Conservation (phyloP, 2,888 invertebrate species). For the Thymelicus acteon region DNA sequence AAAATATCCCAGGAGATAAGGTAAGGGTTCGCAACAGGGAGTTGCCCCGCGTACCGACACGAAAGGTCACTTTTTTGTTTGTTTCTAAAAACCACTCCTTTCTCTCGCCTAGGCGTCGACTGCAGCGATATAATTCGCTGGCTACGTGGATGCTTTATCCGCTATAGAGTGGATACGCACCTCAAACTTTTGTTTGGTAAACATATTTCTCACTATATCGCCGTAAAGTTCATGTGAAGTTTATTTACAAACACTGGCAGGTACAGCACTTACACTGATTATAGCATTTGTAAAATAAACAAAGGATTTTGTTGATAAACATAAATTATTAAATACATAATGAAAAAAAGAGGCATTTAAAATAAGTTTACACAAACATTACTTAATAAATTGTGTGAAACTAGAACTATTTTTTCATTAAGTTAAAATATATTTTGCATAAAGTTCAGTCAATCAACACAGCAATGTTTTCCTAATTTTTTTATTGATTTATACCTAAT, state of each 20-base stretch:
- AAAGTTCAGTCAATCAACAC: no score
- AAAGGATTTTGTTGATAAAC: no score
- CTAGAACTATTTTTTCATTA: no score
- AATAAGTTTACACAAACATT: no score
- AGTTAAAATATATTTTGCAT: no score
- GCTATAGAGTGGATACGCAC: conserved; percentile 5
- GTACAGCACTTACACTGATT: background rate
- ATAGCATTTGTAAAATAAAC: background rate
- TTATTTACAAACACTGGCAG: conserved; percentile 30
- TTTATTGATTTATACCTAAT: no score
- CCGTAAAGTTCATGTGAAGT: conserved; percentile 4
- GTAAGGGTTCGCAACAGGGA: conserved; percentile 66
- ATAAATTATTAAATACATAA: no score
- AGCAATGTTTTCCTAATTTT: no score
- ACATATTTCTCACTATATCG: conserved; percentile 12
- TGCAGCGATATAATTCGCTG: conserved; percentile 36
- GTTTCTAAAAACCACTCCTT: conserved; percentile 68
- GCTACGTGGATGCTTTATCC: conserved; percentile 35
- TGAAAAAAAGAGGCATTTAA: no score
- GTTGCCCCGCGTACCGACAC: conserved; percentile 28
- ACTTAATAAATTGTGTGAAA: no score
- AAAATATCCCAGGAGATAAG: conserved; percentile 94
- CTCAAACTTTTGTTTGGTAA: conserved; percentile 28
- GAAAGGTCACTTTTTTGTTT: conserved; percentile 64
- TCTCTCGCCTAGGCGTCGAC: conserved; percentile 62